Evolutionary conservation across 2,888 invertebrate genomes (phyloP), one percentile per base, ranked within the genome.

Genomic region (Epinotia ramella): DNA sequence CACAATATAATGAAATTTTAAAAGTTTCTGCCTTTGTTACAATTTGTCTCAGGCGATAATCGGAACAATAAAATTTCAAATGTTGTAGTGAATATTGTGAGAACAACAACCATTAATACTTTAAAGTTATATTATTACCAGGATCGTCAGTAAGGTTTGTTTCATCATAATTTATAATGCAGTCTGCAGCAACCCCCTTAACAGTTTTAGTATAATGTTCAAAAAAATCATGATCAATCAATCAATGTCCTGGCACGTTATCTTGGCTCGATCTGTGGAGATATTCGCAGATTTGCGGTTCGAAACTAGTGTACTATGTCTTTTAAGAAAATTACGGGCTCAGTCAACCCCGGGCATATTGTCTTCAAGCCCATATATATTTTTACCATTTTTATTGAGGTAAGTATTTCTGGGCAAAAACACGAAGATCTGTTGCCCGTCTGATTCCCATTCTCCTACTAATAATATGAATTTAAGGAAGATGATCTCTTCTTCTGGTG

Each of bases 371-470:
- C 65, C 46, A 18, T 49, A 65, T 49, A 65, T 65, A 44, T 64
- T 60, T 24, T 60, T 60, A n/a, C 60, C 60, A 28, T 33, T 33
- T 60, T 60, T 65, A 65, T 65, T 64, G 44, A 65, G 49, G 65
- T n/a, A n/a, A n/a, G n/a, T 65, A 24, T 65, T 65, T 49, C 65
- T 65, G 49, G 40, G 65, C 65, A 18, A 65, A 65, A 46, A 65
- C 65, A 64, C 24, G 65, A 65, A 49, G 65, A 65, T 65, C 65
- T 64, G 20, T 64, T 64, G 64, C 64, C 64, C n/a, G n/a, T n/a
- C n/a, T n/a, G n/a, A n/a, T n/a, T n/a, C 62, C 64, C 44, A 64
- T 64, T 64, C 64, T 64, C 64, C 64, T 64, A 46, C 64, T 64
- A 46, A 44, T 60, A 60, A 60, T 60, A 60, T 60, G 60, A 28